Base-by-base conservation (phyloP, 2,888 invertebrate genomes). In the Malthinus seriepunctatus region DNA sequence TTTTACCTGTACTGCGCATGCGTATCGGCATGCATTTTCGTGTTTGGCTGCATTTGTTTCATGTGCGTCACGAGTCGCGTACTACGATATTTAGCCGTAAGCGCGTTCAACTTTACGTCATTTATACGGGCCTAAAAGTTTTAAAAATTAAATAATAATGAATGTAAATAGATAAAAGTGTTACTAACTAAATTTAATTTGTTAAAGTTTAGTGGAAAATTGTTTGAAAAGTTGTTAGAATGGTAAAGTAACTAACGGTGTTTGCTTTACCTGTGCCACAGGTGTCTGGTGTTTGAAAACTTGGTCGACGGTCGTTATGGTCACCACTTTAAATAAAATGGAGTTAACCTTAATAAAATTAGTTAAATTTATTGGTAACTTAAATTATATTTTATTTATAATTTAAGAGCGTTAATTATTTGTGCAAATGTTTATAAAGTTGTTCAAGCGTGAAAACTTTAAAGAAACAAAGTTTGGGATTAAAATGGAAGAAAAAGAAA, bases 221-320 rank as follows among this genome's bases (percentile, higher is more conserved):
- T 8, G 23, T 14, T 39, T 39, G 3, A 32, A 32, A 42, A 51
- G n/a, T 38, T 31, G 11, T 50, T 59, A 44, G 38, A 55, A 55
- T 48, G 55, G 34, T 51, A 47, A 53, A 60, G 48, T 58, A 48
- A 39, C 34, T 57, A 63, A 63, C 63, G 63, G 67, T 67, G 63
- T 62, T 63, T 50, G 60, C 46, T 48, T n/a, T 62, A 64, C 62
- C 60, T 59, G 55, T 61, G 60, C 65, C 61, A 67, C 65, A 67
- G 67, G 67, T 67, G 67, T 65, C 62, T 58, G 34, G 31, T 53
- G 57, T 48, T 57, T 53, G 50, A 56, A 39, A 50, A 53, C 53
- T 49, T 61, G 51, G 52, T 56, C 50, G 53, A 54, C 54, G 48
- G 53, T 63, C 53, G 62, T 60, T 53, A 60, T 62, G 62, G 57